phyloP scores from a whole-genome alignment of 2,888 invertebrate genomes.

The Iselma pallidipennis region DNA sequence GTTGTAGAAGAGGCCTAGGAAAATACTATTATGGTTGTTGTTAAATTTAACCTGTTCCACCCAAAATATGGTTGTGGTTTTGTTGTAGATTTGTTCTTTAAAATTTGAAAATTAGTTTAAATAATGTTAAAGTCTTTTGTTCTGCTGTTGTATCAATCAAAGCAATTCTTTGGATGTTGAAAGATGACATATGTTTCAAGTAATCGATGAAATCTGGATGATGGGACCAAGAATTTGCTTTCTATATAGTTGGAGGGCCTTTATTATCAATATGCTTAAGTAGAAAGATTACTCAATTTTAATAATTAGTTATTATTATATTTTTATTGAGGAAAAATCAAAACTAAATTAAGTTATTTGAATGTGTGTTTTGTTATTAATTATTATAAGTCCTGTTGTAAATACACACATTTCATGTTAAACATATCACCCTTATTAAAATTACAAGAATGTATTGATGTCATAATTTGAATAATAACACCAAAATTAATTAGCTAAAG shows the following conservation, averaged over 20 bases:
- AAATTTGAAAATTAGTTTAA: background rate
- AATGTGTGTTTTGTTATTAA: too few relatives aligned
- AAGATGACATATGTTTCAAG: background rate
- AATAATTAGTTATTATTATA: background rate
- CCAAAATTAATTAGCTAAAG: constrained; percentile 90
- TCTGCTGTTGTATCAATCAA: background rate
- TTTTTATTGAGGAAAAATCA: constrained; percentile 10
- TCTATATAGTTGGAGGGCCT: constrained; percentile 41
- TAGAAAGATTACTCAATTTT: constrained; percentile 15
- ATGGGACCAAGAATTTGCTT: constrained; percentile 43
- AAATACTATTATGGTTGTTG: background rate
- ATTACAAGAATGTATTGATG: constrained; percentile 58
- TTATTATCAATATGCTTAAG: constrained; percentile 15
- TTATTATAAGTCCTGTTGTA: constrained; percentile 31
- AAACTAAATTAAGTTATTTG: too few relatives aligned
- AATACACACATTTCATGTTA: constrained; percentile 38
- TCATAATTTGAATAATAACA: constrained; percentile 91
- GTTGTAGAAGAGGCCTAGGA: background rate
- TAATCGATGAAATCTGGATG: constrained; percentile 2
- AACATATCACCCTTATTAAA: constrained; percentile 43
- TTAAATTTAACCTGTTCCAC: background rate
- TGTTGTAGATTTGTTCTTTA: background rate
- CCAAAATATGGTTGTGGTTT: background rate
- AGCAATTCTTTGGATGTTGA: background rate
- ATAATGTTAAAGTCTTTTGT: background rate